Evolutionary conservation across 2,888 invertebrate species (phyloP), one percentile per base, ranked within the genome.

Genomic region (Aleiodes alternator): DNA sequence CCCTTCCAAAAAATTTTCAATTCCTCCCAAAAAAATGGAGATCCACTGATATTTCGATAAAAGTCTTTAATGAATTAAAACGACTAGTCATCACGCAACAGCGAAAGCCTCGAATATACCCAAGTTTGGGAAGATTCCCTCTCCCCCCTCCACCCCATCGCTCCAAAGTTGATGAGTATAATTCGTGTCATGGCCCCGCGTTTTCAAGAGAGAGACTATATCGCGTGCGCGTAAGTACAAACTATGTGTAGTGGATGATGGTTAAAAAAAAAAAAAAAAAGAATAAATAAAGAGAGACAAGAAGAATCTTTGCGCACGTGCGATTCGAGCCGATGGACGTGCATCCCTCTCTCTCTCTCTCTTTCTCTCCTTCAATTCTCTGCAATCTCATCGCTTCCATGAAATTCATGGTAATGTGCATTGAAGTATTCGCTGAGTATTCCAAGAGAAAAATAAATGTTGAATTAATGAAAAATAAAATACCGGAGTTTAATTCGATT

Each of bases 91-190:
- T 86, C 85, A 86, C 79, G 80, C 69, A 78, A 79, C 76, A 14
- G 82, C 82, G 85, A 87, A 87, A 85, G 85, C 83, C 81, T 86
- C 84, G 83, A 86, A 87, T 86, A 86, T 48, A 64, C 86, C 87
- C 86, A 87, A 87, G 84, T 86, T 87, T 85, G 86, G 86, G 82
- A 86, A 83, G 82, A 85, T 84, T 87, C 83, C 78, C 43, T 55
- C 23, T 23, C 55, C 64, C 43, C 50, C 61, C 57, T n/a, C 8
- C 43, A 3, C 8, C 9, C 9, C 9, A 1, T 8, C 43, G 43
- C 43, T 9, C 43, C 43, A 43, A 43, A 43, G 43, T 43, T 43
- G 43, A 43, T 43, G 64, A 53, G 55, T 69, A 69, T 82, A 84
- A 87, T 86, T 86, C 82, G 85, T 87, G 86, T 86, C 86, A 85